Percentiles rank a stretch among this genome's conserved stretches.
These are phyloP conservation scores for Aphelocoma californica DNA, from an alignment of 2,797 vertebrate species.

Conservation along the genomic window DNA sequence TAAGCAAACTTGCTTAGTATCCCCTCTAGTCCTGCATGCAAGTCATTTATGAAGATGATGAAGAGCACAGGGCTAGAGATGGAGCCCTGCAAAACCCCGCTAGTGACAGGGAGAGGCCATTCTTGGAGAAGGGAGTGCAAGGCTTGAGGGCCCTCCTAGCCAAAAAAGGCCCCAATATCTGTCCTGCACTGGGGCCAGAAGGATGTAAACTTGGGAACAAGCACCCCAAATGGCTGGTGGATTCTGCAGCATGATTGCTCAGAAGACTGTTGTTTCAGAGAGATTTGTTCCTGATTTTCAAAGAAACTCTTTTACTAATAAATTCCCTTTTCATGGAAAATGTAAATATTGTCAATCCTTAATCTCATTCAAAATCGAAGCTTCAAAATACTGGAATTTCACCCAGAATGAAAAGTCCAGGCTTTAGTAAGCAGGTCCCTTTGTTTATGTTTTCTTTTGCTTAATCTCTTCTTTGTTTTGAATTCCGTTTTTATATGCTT, in stretches of 20 bases:
- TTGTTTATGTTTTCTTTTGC: background rate
- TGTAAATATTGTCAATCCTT: background rate
- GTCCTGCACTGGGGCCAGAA: background rate
- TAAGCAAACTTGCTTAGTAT: no score
- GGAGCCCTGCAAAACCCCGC: background rate
- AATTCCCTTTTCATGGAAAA: background rate
- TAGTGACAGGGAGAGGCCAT: fast-evolving
- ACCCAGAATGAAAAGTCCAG: background rate
- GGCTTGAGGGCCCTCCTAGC: background rate
- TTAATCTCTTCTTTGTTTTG: background rate
- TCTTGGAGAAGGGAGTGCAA: background rate
- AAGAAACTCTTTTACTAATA: background rate
- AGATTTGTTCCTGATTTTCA: background rate
- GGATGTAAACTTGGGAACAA: background rate
- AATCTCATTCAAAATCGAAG: background rate
- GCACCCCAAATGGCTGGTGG: background rate
- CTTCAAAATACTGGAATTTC: background rate
- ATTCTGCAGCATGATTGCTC: background rate
- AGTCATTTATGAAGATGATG: background rate
- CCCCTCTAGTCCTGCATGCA: background rate
- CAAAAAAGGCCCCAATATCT: fast-evolving
- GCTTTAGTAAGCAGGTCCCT: background rate
- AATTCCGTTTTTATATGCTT: background rate
- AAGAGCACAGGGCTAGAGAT: background rate
- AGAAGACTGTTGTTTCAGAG: background rate